Percentiles rank a stretch among this genome's conserved stretches.
Evolutionary conservation across 2,888 invertebrate genomes (phyloP).

Genomic region (Eupithecia exiguata): DNA sequence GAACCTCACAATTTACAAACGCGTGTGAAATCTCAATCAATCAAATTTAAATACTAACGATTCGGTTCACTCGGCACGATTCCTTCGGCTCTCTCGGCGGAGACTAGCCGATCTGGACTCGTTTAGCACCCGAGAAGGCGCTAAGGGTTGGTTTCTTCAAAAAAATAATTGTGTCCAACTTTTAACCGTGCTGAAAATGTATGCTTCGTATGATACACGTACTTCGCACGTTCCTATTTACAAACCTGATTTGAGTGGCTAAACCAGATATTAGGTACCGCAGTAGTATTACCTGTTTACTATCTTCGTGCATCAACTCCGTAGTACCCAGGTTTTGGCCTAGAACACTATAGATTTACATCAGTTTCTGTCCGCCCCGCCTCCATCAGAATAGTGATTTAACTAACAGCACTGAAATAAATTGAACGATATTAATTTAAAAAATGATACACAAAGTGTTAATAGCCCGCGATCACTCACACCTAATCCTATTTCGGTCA

Average conservation of each 20-base stretch:
- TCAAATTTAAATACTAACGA: too few relatives aligned
- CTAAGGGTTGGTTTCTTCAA: too few relatives aligned
- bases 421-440: not conserved
- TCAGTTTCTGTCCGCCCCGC: not conserved
- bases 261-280: not conserved
- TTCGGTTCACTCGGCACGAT: not conserved
- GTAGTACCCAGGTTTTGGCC: not conserved
- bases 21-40: too few relatives aligned
- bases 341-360: not conserved
- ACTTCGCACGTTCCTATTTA: not conserved
- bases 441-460: not conserved
- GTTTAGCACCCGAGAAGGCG: not conserved
- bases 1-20: not conserved
- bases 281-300: not conserved
- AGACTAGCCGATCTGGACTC: not conserved
- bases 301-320: not conserved
- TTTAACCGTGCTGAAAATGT: too few relatives aligned
- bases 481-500: slow-evolving; percentile 58
- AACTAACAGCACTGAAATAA: not conserved
- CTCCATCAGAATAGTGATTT: not conserved
- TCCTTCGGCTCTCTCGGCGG: not conserved
- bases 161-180: not conserved
- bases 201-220: too few relatives aligned
- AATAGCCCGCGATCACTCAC: slow-evolving; percentile 46
- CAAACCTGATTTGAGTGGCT: not conserved